These are phyloP conservation scores for Mantis religiosa DNA, from an alignment of 2,888 invertebrate genomes.

Conservation along the genomic window DNA sequence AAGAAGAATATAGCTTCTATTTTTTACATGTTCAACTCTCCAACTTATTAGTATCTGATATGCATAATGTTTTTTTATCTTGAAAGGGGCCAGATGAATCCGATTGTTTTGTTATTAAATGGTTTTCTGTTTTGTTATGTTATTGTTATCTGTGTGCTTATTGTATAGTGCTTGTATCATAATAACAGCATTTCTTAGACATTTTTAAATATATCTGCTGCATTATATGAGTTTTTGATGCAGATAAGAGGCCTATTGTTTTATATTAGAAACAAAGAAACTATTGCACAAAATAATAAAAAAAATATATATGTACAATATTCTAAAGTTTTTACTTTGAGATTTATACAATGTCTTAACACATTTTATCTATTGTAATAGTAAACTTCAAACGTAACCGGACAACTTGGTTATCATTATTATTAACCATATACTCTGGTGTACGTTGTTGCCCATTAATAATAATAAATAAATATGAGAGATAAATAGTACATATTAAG, in stretches of 20 bases:
- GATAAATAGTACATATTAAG: not conserved
- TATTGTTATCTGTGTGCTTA: not conserved
- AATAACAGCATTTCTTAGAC: not conserved
- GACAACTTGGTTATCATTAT: not conserved
- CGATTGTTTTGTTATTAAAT: not conserved
- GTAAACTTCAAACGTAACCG: not conserved
- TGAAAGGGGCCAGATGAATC: constrained; percentile 8
- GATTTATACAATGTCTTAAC: constrained; percentile 20
- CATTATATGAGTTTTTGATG: constrained; percentile 7
- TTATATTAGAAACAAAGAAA: not conserved
- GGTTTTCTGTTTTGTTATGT: not conserved
- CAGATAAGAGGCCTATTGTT: constrained; percentile 13
- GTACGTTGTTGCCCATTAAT: too few relatives aligned
- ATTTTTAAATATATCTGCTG: not conserved
- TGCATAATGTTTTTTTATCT: not conserved
- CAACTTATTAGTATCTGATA: not conserved
- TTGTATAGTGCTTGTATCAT: not conserved
- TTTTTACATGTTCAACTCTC: not conserved
- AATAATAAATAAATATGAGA: not conserved
- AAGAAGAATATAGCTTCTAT: constrained; percentile 1
- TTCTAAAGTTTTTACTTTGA: constrained; percentile 31
- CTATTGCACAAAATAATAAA: constrained; percentile 27
- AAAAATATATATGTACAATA: constrained; percentile 30
- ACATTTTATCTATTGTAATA: constrained; percentile 15
- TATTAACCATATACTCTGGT: too few relatives aligned